phyloP scores from a whole-genome alignment of 2,113 vertebrate species.

The Tauraco erythrolophus region DNA sequence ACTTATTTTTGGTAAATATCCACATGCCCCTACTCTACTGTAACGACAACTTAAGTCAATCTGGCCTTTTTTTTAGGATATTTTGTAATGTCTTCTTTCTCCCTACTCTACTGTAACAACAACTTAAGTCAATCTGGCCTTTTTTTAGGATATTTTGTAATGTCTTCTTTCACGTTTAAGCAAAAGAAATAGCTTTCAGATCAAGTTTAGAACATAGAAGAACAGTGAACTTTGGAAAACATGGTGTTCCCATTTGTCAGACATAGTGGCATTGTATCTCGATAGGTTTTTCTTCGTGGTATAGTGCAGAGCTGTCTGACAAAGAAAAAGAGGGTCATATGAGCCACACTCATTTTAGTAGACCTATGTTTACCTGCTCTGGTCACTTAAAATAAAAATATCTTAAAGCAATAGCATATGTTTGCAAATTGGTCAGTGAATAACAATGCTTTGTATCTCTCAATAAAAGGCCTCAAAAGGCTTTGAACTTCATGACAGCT shows the following conservation, averaged over 20 bases:
- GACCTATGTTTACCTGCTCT: background rate
- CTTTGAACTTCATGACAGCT: background rate
- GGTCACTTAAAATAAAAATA: background rate
- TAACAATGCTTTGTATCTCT: background rate
- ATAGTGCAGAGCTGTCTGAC: background rate
- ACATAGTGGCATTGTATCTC: background rate
- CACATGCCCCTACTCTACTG: rapidly evolving
- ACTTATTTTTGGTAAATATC: background rate
- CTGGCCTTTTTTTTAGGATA: background rate
- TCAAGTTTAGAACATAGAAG: background rate
- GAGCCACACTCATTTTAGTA: background rate
- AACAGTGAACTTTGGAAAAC: background rate
- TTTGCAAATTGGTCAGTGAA: background rate
- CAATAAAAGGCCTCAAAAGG: background rate
- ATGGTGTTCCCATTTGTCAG: background rate
- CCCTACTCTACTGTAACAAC: background rate
- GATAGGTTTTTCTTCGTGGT: background rate
- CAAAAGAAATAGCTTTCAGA: background rate
- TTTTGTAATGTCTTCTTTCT: background rate
- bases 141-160: background rate
- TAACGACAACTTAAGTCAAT: background rate
- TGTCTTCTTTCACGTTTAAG: background rate
- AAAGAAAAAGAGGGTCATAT: background rate
- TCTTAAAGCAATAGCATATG: background rate
- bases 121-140: background rate